Evolutionary conservation across 2,797 vertebrate species (phyloP).

Genomic region (Gastrophryne carolinensis): DNA sequence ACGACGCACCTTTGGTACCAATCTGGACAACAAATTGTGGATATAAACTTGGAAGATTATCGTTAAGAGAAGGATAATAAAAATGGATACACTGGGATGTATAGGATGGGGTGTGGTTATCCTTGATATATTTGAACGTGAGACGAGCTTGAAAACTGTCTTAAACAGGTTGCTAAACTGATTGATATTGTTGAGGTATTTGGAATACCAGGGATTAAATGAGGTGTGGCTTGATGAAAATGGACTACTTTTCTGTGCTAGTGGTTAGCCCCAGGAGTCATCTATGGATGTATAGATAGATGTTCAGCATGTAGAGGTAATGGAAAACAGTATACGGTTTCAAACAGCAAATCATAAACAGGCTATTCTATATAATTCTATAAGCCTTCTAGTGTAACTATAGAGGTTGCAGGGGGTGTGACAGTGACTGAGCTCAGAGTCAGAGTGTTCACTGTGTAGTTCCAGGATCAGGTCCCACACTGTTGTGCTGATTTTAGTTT

Average conservation of each 20-base stretch:
- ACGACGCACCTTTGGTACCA: background rate
- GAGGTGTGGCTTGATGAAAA: background rate
- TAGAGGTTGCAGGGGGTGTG: too few relatives aligned
- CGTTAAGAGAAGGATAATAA: slow-evolving; percentile 9
- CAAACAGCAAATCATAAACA: too few relatives aligned
- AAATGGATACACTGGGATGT: slow-evolving; percentile 1
- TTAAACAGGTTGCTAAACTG: background rate
- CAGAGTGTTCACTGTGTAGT: too few relatives aligned
- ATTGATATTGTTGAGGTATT: background rate
- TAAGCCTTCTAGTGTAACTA: too few relatives aligned
- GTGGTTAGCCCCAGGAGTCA: too few relatives aligned
- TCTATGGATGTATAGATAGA: too few relatives aligned
- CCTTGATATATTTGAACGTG: slow-evolving; percentile 5
- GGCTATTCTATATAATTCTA: too few relatives aligned
- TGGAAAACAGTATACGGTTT: too few relatives aligned
- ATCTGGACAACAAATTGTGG: background rate
- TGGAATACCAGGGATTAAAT: background rate
- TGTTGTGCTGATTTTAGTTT: too few relatives aligned
- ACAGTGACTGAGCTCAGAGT: too few relatives aligned
- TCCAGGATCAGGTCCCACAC: too few relatives aligned
- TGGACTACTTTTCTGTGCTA: background rate
- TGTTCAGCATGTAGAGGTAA: too few relatives aligned
- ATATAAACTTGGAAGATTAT: slow-evolving; percentile 3
- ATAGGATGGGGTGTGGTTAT: slow-evolving; percentile 2
- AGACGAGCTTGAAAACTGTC: background rate